Base-by-base conservation (phyloP, 2,113 vertebrate genomes). In the Speoplatyrhinus poulsoni region DNA sequence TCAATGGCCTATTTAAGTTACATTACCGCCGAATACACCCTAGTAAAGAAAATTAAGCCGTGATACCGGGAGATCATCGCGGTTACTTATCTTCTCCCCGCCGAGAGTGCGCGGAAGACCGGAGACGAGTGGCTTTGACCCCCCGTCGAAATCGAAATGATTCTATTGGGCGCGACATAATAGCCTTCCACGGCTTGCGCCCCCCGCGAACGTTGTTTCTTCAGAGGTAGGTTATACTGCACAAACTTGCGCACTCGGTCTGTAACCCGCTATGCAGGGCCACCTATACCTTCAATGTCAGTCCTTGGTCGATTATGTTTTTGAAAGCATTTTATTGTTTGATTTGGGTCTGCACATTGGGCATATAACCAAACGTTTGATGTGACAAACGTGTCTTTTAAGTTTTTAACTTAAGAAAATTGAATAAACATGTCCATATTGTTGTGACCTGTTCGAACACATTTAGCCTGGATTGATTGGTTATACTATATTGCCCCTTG, bases 1-100 rank as follows among this genome's bases (percentile, higher is more conserved):
- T 84, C 73, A 89, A 90, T 87, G 84, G 87, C 86, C 89, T 88
- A 89, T 89, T 89, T 90, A 88, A 89, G 87, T 89, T 88, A 87
- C 89, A 90, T 90, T 90, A 90, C 72, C 12, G 58, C 65, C 67
- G 57, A 85, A 88, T 86, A 87, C 88, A 87, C 86, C 87, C 87
- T 86, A 87, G 86, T 88, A 88, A 88, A 88, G 87, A 86, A 89
- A 89, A 89, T 89, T 88, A 89, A 89, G 87, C 82, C 70, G 71
- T 56, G 82, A 89, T 85, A 79, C 82, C 82, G 66, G 77, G 82
- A 88, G 88, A 91, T 89, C 79, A 89, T 91, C 87, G 85, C 78
- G n/a, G 82, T 87, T 88, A 88, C 82, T 88, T 87, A 87, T 87
- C 88, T 82, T 90, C 82, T 83, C 79, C 85, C 85, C 46, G 82